Base-by-base conservation (phyloP, 1,140 invertebrate genomes). In the Lordiphosa mommai region DNA sequence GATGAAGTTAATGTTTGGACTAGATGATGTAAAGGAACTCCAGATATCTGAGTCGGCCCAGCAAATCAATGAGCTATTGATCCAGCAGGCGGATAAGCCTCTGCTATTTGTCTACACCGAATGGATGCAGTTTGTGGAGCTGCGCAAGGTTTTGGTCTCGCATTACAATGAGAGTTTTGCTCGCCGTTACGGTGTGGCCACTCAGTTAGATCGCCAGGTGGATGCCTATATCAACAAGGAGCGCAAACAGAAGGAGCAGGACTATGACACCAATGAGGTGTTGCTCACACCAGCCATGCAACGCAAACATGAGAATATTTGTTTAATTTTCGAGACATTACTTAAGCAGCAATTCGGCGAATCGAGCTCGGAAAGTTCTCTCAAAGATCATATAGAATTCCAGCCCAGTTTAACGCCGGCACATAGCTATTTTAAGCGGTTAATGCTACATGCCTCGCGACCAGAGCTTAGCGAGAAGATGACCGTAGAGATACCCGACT, bases 11-110 rank as follows among this genome's bases (percentile, higher is more conserved):
- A 65, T 94, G 2, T 92, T 93, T 70, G 91, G 91, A 2, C 69
- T 94, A 1, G 93, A 94, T 87, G 93, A 90, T 36, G 68, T 90
- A 6, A 93, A 92, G 1, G 93, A 94, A 85, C 87, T 89, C 30
- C 68, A 90, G 52, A 91, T 93, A 14, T 93, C 92, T 2, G 68
- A 89, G 30, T 89, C 91, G 23, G 90, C 91, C 0, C 74, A 87
- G 3, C 82, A 88, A 91, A 93, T 80, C 67, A 90, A 80, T 57
- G 64, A 60, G 27, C 37, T 38, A 17, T 37, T 82, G 0, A 4
- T 16, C 0, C 9, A 41, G 8, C 9, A n/a, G 4, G 12, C 20
- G 2, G 8, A 37, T 4, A 4, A 9, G n/a, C 32, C 14, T 33
- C 88, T 88, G 36, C 89, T 93, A 10, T 94, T 94, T 70, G 91